phyloP scores from a whole-genome alignment of 2,888 invertebrate species.

The Nasonovia ribisnigri region DNA sequence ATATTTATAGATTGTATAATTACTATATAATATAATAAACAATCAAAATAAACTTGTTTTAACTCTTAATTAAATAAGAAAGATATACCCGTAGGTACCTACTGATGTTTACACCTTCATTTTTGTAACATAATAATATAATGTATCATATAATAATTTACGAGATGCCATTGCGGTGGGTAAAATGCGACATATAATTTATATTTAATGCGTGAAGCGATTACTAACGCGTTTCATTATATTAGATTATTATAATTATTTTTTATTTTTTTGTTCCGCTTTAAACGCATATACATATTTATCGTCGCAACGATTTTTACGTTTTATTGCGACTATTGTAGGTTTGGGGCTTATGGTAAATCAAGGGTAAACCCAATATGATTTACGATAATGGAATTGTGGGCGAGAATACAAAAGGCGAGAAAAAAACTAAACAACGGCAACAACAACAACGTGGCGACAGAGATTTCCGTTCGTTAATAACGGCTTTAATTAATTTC shows the following conservation, averaged over 20 bases:
- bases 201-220: constrained; percentile 41
- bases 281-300: constrained; percentile 8
- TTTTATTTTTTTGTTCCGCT: background rate
- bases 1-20: background rate
- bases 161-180: background rate
- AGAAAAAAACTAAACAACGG: constrained; percentile 43
- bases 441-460: constrained; percentile 63
- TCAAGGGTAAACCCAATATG: constrained; percentile 55
- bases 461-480: constrained; percentile 63
- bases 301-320: constrained; percentile 46
- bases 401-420: constrained; percentile 64
- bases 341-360: constrained; percentile 52
- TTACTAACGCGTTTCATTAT: background rate
- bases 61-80: background rate
- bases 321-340: constrained; percentile 56
- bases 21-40: background rate
- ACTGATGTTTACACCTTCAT: background rate
- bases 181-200: constrained; percentile 8
- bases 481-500: constrained; percentile 65
- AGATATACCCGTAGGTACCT: background rate
- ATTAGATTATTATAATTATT: background rate
- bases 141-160: background rate
- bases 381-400: constrained; percentile 64
- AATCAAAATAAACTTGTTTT: background rate
- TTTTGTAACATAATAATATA: background rate